These are phyloP conservation scores for Gasterosteus nipponicus DNA, from an alignment of 2,113 vertebrate genomes.

Conservation along the genomic window DNA sequence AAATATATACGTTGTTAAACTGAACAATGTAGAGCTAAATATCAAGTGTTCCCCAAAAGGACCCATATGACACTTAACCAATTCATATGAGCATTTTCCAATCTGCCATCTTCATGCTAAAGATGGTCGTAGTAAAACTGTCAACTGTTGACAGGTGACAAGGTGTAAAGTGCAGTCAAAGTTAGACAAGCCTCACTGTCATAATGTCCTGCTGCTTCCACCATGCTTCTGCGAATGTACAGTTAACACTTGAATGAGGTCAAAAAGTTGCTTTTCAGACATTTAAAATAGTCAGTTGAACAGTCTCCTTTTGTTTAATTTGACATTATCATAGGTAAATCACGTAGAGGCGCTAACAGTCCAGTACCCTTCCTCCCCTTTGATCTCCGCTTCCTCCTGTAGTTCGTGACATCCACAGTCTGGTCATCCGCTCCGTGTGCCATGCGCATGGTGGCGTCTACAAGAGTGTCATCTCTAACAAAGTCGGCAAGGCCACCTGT, in stretches of 20 bases:
- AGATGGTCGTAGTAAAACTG: not conserved
- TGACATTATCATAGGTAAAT: not conserved
- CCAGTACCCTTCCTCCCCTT: not conserved
- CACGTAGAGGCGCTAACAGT: not conserved
- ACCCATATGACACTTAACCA: not conserved
- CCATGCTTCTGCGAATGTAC: not conserved
- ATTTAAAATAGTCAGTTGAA: not conserved
- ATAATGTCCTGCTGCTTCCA: not conserved
- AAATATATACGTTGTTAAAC: not conserved
- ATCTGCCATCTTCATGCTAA: not conserved
- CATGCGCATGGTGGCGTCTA: constrained; percentile 94
- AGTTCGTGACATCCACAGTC: constrained; percentile 94
- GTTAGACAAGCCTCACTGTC: too few relatives aligned
- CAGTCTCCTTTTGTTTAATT: not conserved
- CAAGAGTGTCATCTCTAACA: constrained; percentile 98
- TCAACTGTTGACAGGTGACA: not conserved
- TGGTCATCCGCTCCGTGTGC: constrained; percentile 89
- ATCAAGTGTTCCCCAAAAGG: not conserved
- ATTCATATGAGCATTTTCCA: not conserved
- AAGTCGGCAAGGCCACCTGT: constrained; percentile 96
- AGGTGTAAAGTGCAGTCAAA: not conserved
- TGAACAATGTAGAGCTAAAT: not conserved
- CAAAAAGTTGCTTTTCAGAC: not conserved
- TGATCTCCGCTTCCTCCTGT: constrained; percentile 18
- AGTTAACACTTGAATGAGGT: not conserved